Conservation (phyloP, 2,888 invertebrate species). For the Parnassius orleans region DNA sequence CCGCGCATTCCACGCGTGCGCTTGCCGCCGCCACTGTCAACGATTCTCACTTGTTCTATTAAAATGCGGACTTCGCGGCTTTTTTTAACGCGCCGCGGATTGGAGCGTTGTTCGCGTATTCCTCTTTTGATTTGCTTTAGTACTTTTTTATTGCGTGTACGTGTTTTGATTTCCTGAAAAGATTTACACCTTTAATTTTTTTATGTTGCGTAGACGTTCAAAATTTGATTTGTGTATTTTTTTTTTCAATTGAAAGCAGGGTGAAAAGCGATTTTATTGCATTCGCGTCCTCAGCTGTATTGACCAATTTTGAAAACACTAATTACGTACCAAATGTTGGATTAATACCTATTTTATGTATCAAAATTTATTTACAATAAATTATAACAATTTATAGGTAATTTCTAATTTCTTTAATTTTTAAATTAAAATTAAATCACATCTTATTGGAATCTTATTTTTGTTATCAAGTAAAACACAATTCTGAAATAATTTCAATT, state of each 20-base stretch:
- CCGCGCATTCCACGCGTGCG: constrained; percentile 75
- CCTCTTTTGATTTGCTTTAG: constrained; percentile 10
- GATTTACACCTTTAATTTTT: constrained; percentile 17
- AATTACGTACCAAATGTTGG: neutral
- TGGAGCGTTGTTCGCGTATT: neutral
- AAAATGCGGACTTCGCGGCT: constrained; percentile 30
- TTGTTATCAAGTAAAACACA: neutral
- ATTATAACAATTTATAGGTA: too few relatives aligned
- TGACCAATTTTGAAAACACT: constrained; percentile 10
- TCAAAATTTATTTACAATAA: too few relatives aligned
- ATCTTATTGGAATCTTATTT: too few relatives aligned
- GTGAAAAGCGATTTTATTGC: constrained; percentile 9
- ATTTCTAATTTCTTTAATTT: neutral
- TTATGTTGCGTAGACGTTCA: constrained; percentile 1
- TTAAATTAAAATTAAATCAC: neutral
- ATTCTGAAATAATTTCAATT: neutral
- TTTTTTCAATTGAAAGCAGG: constrained; percentile 10
- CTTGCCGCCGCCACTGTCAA: constrained; percentile 70
- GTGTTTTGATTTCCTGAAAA: constrained; percentile 23
- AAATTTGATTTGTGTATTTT: constrained; percentile 13
- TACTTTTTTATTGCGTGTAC: constrained; percentile 11
- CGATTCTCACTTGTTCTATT: constrained; percentile 48
- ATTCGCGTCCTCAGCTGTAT: neutral
- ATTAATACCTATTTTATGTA: too few relatives aligned
- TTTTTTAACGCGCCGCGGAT: constrained; percentile 13